Evolutionary conservation across 2,888 invertebrate species (phyloP), one percentile per base, ranked within the genome.

Genomic region (Scrobipalpa costella): DNA sequence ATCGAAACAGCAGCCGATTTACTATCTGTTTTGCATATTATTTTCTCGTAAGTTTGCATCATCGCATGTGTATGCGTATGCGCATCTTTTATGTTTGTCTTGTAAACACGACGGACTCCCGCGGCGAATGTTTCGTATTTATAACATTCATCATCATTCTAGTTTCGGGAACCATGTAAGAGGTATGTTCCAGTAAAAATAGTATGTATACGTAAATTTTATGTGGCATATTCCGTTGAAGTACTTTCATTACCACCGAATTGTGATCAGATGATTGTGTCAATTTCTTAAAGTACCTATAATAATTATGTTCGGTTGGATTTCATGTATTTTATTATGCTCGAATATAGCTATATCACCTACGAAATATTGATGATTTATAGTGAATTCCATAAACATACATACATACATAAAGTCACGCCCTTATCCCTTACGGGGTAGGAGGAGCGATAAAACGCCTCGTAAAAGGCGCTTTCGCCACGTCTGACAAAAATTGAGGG

Each of bases 41-140:
- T 52, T 44, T 52, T 52, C 19, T 13, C 21, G 21, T 17, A 13
- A 52, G 52, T 27, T 52, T 9, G 27, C 49, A 19, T 49, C 50
- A 38, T 19, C 19, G 36, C 40, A 15, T 58, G 58, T 19, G 38
- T 15, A 58, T 61, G 58, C 40, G 38, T 15, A 58, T 61, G 63
- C 63, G 59, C 57, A 63, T 59, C 58, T 21, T 60, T 9, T 15
- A 21, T 21, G 36, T 61, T 40, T 19, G 38, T 40, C 19, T 40
- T 47, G 61, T 67, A 64, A 67, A 66, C 65, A 68, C n/a, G 44
- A 57, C 61, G 55, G 62, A 21, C 71, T 71, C 71, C 71, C 71
- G 67, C 71, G 55, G 62, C 66, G 70, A 63, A 64, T 63, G 64
- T 63, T 61, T 52, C 63, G 49, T 66, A 67, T 68, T 63, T 66